A percentile compares a stretch with the other conserved stretches of the same genome.
phyloP scores from a whole-genome alignment of 1,140 invertebrate species.

The Amyelois transitella region DNA sequence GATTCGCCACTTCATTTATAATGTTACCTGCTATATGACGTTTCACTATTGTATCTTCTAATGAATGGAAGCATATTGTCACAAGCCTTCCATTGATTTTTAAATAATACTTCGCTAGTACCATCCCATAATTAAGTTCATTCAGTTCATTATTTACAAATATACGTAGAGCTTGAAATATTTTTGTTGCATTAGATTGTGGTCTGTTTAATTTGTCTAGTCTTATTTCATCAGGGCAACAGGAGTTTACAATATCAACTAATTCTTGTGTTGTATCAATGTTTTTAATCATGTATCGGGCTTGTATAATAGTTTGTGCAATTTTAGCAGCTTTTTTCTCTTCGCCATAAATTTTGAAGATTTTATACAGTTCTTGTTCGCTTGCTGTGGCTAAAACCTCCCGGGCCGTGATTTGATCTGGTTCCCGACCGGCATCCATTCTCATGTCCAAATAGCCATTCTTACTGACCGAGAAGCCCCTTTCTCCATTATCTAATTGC shows the following conservation, averaged over 20 bases:
- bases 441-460: slow-evolving; percentile 96
- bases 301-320: slow-evolving; percentile 90
- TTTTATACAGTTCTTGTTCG: slow-evolving; percentile 85
- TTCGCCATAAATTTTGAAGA: slow-evolving; percentile 93
- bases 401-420: slow-evolving; percentile 84
- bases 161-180: slow-evolving; percentile 95
- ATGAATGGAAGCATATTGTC: slow-evolving; percentile 92
- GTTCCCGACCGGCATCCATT: slow-evolving; percentile 88
- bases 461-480: slow-evolving; percentile 90
- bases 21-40: slow-evolving; percentile 88
- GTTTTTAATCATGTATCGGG: slow-evolving; percentile 86
- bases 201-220: slow-evolving; percentile 84
- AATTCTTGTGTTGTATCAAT: slow-evolving; percentile 90
- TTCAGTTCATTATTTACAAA: slow-evolving; percentile 99
- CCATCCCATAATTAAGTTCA: slow-evolving; percentile 93
- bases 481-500: slow-evolving; percentile 87
- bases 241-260: slow-evolving; percentile 83
- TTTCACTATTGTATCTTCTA: slow-evolving; percentile 97
- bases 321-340: slow-evolving; percentile 92
- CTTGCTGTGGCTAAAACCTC: slow-evolving; percentile 88
- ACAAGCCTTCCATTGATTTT: slow-evolving; percentile 85
- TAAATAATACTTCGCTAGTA: slow-evolving; percentile 85
- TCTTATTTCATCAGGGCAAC: slow-evolving; percentile 75
- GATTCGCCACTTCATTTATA: slow-evolving; percentile 79
- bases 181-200: slow-evolving; percentile 91